Percentiles rank a stretch among this genome's conserved stretches.
phyloP scores from a whole-genome alignment of 1,140 invertebrate species.

The Musca domestica region DNA sequence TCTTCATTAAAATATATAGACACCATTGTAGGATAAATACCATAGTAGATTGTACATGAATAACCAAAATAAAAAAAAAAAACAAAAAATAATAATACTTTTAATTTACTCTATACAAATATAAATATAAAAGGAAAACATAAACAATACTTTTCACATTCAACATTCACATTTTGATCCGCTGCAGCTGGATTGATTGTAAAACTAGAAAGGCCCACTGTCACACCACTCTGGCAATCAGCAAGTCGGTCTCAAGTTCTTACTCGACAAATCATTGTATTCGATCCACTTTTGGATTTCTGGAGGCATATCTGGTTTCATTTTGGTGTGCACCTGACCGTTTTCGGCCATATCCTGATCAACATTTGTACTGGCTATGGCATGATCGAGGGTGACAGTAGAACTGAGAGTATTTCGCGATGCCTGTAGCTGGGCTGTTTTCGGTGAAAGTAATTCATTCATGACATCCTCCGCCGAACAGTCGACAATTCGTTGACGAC shows the following conservation, averaged over 20 bases:
- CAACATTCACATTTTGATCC: too few species aligned
- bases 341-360: constrained; percentile 40
- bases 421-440: constrained; percentile 34
- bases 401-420: constrained; percentile 33
- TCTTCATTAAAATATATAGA: too few species aligned
- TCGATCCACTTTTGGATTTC: constrained; percentile 66
- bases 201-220: too few species aligned
- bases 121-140: too few species aligned
- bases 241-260: constrained; percentile 56
- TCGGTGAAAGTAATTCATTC: constrained; percentile 38
- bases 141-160: too few species aligned
- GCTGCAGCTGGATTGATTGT: too few species aligned
- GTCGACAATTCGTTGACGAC: constrained; percentile 71
- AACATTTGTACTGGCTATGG: constrained; percentile 21
- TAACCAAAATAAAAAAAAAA: too few species aligned
- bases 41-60: too few species aligned
- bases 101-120: too few species aligned
- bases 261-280: constrained; percentile 68
- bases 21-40: too few species aligned
- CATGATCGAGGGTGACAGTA: constrained; percentile 31
- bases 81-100: too few species aligned
- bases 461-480: constrained; percentile 61
- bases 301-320: constrained; percentile 61
- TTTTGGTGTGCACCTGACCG: constrained; percentile 42
- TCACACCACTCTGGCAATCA: constrained; percentile 5